These are phyloP conservation scores for Sanderia malayensis DNA, from an alignment of 30 jellyfish, hydroid and myxozoan species.

Conservation along the genomic window DNA sequence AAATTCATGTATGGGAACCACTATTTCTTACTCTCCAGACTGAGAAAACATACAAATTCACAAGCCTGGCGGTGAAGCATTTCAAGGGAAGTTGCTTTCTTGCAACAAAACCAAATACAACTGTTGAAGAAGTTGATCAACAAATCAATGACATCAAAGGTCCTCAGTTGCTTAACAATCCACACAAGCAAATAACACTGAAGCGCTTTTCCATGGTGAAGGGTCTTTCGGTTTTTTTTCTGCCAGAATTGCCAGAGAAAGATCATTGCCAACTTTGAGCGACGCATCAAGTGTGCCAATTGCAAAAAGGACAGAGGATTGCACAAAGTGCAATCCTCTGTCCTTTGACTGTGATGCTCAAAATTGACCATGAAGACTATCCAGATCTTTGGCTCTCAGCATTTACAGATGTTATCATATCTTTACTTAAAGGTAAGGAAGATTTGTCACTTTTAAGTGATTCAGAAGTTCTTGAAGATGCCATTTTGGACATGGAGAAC, in stretches of 20 bases:
- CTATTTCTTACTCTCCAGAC: too few relatives aligned
- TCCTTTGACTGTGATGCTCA: too few relatives aligned
- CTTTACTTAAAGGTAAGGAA: too few relatives aligned
- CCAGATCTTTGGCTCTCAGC: too few relatives aligned
- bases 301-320: not conserved
- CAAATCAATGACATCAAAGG: not conserved
- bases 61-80: not conserved
- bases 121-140: not conserved
- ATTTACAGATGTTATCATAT: too few relatives aligned
- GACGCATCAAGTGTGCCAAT: not conserved
- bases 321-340: too few relatives aligned
- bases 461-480: too few relatives aligned
- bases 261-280: not conserved
- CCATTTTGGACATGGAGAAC: too few relatives aligned
- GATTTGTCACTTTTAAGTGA: too few relatives aligned
- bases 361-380: too few relatives aligned
- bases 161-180: not conserved
- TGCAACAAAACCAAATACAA: not conserved
- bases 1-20: not conserved
- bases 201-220: not conserved
- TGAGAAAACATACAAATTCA: not conserved
- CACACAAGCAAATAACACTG: too few relatives aligned
- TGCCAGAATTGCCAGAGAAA: not conserved
- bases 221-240: not conserved
- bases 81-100: not conserved